Conservation (phyloP, 2,888 invertebrate species). For the Mythimna ferrago region DNA sequence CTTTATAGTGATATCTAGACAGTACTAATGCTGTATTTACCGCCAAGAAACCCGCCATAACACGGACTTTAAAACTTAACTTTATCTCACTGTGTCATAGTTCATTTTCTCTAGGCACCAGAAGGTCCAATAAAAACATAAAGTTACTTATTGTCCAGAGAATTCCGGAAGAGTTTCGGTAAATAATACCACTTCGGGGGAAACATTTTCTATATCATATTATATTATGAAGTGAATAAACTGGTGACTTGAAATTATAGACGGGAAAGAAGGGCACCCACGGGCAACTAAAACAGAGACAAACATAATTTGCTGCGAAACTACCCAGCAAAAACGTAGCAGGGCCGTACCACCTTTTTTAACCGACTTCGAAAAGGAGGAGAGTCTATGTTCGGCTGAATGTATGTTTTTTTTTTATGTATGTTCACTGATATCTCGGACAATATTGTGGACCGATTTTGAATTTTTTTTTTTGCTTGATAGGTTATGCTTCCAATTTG, state of each 20-base stretch:
- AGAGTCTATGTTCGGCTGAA: no score
- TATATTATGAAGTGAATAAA: slow-evolving; percentile 1
- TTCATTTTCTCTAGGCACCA: not conserved
- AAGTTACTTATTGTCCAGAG: slow-evolving; percentile 28
- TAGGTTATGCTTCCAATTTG: no score
- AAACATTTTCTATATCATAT: slow-evolving; percentile 17
- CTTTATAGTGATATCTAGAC: slow-evolving; percentile 5
- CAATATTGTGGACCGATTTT: no score
- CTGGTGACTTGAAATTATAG: slow-evolving; percentile 6
- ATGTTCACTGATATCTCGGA: no score
- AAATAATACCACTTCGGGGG: slow-evolving; percentile 33
- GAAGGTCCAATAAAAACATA: slow-evolving; percentile 15
- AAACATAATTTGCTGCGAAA: no score
- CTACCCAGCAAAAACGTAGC: no score
- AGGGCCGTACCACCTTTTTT: no score
- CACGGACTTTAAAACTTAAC: not conserved
- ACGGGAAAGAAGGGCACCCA: no score
- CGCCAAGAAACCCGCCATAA: slow-evolving; percentile 4
- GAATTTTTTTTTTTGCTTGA: no score
- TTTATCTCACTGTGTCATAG: not conserved
- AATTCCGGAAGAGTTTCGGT: slow-evolving; percentile 28
- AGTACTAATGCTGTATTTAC: slow-evolving; percentile 39
- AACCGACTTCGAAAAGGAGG: no score
- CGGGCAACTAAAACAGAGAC: no score
- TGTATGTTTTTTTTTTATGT: no score